Evolutionary conservation across 92 coral and sea anemone genomes (phyloP), one percentile per base, ranked within the genome.

Genomic region (Hydrozoanthus gracilis): DNA sequence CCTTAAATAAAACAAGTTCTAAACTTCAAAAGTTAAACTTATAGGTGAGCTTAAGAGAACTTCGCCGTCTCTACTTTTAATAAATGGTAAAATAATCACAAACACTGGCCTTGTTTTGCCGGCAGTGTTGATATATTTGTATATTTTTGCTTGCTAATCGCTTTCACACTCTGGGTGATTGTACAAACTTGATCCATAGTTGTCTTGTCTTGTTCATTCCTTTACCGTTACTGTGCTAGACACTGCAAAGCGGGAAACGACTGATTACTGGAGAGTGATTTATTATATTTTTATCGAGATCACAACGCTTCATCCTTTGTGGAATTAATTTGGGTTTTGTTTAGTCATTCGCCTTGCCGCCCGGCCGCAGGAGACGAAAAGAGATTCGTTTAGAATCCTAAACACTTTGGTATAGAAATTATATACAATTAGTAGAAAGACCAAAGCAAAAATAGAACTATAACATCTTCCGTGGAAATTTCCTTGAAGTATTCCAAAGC

Each of bases 261-360:
- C 69, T 56, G 87, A 82, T 87, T 90, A 90, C 87, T 87, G 90
- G 71, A 79, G 76, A 82, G 90, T 89, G 87, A 91, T 89, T 92
- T 90, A 87, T 90, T 88, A 91, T 91, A 91, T 92, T 95, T 90
- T 91, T 95, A 92, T 95, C 95, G 94, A 88, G 88, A 84, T 90
- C 91, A 91, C 93, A 91, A 93, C 91, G 89, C 91, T 87, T 89
- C 85, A 76, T 88, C 89, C 95, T 95, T 95, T 95, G 98, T 95
- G 92, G 93, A 82, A 88, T 95, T 95, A 95, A 95, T 95, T 95
- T 95, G 92, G 88, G 88, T 94, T 95, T 95, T 95, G 98, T 95
- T 95, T 91, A 89, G 95, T 85, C 92, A 83, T 74, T 89, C 93
- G 92, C 90, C 78, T 87, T 89, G 93, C 94, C 93, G 98, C 89